A percentile compares a stretch with the other conserved stretches of the same genome.
phyloP scores from a whole-genome alignment of 2,797 vertebrate species.

The Geotrypetes seraphini region DNA sequence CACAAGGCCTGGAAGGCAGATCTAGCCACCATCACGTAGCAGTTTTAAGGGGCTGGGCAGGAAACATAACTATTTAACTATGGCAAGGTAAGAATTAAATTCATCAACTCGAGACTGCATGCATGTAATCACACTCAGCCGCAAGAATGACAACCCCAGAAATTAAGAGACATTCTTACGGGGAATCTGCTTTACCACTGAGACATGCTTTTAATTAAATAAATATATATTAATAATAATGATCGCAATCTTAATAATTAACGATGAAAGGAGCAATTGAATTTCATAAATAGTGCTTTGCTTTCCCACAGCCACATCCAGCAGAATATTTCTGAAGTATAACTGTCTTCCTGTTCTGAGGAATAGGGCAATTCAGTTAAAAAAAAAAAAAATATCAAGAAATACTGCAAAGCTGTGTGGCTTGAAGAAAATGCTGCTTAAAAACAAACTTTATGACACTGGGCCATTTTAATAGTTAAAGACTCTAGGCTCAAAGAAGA shows the following conservation, averaged over 20 bases:
- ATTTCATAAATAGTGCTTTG: conserved; percentile 2
- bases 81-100: conserved; percentile 62
- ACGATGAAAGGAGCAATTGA: conserved; percentile 12
- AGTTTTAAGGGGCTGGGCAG: no score
- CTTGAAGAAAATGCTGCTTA: no score
- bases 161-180: conserved; percentile 35
- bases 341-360: conserved; percentile 25
- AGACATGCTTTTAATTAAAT: conserved; percentile 52
- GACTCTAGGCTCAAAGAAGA: no score
- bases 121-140: conserved; percentile 44
- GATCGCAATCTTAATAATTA: no score
- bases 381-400: background rate
- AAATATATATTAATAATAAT: conserved; percentile 9
- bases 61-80: no score
- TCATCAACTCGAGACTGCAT: conserved; percentile 39
- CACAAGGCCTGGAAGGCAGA: no score
- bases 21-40: no score
- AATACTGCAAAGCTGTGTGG: background rate
- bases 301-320: conserved; percentile 31
- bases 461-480: no score
- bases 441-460: no score
- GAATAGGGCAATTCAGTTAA: no score
- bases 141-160: conserved; percentile 27
- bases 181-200: conserved; percentile 24
- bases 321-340: conserved; percentile 50